phyloP scores from a whole-genome alignment of 1,140 invertebrate species.

The Frieseomelitta varia region DNA sequence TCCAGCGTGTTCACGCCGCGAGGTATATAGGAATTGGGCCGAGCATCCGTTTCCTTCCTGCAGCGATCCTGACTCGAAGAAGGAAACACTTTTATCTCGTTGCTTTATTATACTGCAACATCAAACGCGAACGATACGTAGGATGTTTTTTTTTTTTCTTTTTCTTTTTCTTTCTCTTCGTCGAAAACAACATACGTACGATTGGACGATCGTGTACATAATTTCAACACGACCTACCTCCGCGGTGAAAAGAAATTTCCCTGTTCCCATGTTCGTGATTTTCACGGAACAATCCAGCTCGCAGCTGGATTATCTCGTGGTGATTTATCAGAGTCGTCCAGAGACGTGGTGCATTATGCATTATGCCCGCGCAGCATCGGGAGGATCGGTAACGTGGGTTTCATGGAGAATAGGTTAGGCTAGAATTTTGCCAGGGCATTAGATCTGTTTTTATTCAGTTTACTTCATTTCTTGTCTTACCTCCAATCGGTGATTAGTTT shows the following conservation, averaged over 20 bases:
- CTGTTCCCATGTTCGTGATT: background rate
- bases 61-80: background rate
- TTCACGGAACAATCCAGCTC: background rate
- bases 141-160: no score
- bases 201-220: no score
- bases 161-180: background rate
- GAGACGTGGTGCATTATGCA: constrained; percentile 40
- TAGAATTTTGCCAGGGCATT: no score
- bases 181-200: no score
- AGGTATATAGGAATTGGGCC: constrained; percentile 62
- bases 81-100: background rate
- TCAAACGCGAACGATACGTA: no score
- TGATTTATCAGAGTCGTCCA: constrained; percentile 1
- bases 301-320: background rate
- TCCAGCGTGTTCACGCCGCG: constrained; percentile 57
- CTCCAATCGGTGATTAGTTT: no score
- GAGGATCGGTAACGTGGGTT: constrained; percentile 46
- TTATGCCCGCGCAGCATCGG: constrained; percentile 9
- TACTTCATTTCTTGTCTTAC: no score
- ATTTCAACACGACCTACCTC: background rate
- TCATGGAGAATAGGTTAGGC: constrained; percentile 52
- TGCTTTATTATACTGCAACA: background rate
- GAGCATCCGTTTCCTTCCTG: constrained; percentile 63
- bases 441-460: background rate
- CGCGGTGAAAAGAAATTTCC: background rate